Evolutionary conservation across 2,797 vertebrate species (phyloP), one percentile per base, ranked within the genome.

Genomic region (Lophura swinhoii): DNA sequence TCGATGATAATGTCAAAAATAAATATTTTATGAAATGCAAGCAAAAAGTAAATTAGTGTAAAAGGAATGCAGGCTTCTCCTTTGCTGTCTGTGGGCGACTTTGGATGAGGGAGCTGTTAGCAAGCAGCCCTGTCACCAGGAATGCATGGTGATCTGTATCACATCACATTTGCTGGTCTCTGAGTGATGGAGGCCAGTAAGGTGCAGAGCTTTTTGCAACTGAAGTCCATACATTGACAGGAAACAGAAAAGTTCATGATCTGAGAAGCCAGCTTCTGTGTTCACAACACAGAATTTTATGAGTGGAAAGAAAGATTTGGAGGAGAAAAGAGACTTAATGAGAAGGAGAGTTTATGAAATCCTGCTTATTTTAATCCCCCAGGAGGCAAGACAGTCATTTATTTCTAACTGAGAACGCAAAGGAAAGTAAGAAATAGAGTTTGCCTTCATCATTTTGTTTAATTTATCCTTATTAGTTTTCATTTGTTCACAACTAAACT

Each of bases 321-420:
- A 84, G 67, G 70, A 83, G 79, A 87, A 95, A 89, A 85, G 63
- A 84, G 31, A 70, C 37, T 87, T 76, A 88, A 76, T 84, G 76
- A 95, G 67, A 58, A 85, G 72, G 39, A 75, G 43, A 87, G 78
- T 94, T 96, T 94, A 92, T 92, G 60, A 93, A 96, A 95, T 96
- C 91, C 88, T 88, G 59, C 75, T 95, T 89, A 95, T 95, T 97
- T 96, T 95, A 95, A 96, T 97, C 68, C 94, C 86, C 37, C 90
- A 93, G 90, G 88, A 96, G 77, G 88, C 67, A 93, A 96, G 95
- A 86, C 67, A 92, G 80, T 96, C 33, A 92, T 89, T 96, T 95
- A 91, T 96, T 96, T 96, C 94, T 93, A 96, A 93, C 94, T 80
- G 77, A 76, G 93, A 69, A 90, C 1, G 12, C 74, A 92, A 89